These are phyloP conservation scores for Labeo rohita DNA, from an alignment of 2,113 vertebrate genomes.

Conservation along the genomic window DNA sequence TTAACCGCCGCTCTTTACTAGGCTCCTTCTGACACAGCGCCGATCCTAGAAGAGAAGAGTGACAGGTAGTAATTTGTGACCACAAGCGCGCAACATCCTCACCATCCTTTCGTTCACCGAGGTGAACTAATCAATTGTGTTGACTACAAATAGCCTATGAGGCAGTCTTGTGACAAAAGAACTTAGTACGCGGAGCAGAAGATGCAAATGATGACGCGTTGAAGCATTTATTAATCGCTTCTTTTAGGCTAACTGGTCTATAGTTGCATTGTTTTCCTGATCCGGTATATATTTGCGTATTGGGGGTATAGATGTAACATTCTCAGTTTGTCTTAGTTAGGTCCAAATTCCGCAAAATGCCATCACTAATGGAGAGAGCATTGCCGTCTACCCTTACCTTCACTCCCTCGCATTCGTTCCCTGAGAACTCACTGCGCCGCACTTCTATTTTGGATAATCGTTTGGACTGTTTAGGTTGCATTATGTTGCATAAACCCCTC, in stretches of 20 bases:
- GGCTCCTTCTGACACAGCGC: neutral
- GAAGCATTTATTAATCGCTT: too few species aligned
- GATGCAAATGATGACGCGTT: neutral
- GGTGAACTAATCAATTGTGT: neutral
- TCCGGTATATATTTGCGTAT: too few species aligned
- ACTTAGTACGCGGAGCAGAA: neutral
- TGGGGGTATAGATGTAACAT: neutral
- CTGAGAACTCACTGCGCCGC: neutral
- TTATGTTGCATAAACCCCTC: neutral
- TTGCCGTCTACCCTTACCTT: neutral
- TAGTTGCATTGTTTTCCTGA: too few species aligned
- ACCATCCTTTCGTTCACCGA: neutral
- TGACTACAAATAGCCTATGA: too few species aligned
- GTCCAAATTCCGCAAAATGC: too few species aligned
- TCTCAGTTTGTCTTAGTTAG: neutral
- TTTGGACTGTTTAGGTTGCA: neutral
- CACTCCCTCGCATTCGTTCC: neutral
- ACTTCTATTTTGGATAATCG: neutral
- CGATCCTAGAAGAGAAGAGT: neutral
- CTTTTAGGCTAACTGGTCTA: too few species aligned
- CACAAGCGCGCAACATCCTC: neutral
- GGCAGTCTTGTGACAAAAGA: neutral
- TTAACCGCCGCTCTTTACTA: neutral
- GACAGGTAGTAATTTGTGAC: neutral
- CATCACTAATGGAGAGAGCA: too few species aligned